Evolutionary conservation across 2,113 vertebrate species (phyloP).

Genomic region (Agapornis roseicollis): DNA sequence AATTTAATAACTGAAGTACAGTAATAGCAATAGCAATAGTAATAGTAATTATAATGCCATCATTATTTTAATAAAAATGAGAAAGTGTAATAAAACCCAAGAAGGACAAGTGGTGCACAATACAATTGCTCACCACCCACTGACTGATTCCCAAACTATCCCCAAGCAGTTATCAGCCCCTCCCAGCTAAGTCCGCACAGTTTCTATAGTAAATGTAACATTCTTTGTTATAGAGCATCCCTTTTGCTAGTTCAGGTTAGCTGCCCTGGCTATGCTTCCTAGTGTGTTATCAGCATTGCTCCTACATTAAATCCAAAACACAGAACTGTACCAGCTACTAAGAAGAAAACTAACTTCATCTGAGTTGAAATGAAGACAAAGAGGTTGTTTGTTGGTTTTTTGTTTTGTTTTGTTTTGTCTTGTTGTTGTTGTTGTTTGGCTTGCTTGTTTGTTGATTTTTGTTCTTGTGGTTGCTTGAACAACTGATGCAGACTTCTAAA

Average conservation of each 20-base stretch:
- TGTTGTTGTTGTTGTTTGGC: background rate
- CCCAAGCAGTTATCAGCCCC: background rate
- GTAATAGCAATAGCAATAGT: background rate
- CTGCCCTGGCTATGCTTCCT: background rate
- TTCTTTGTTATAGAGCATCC: background rate
- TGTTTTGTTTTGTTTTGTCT: background rate
- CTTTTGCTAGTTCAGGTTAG: background rate
- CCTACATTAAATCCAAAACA: background rate
- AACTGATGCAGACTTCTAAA: background rate
- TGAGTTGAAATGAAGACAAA: background rate
- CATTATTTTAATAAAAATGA: background rate
- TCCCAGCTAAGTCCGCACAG: background rate
- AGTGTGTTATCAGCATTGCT: background rate
- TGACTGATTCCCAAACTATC: background rate
- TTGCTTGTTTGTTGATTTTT: background rate
- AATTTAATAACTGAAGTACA: background rate
- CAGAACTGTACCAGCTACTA: background rate
- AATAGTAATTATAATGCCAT: background rate
- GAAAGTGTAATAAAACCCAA: background rate
- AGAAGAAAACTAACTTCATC: background rate
- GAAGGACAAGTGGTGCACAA: background rate
- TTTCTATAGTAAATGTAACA: background rate
- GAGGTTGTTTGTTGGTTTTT: accelerated
- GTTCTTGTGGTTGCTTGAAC: background rate
- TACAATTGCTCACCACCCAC: background rate